Evolutionary conservation across 1,140 invertebrate species (phyloP), one percentile per base, ranked within the genome.

Genomic region (Phthorimaea operculella): DNA sequence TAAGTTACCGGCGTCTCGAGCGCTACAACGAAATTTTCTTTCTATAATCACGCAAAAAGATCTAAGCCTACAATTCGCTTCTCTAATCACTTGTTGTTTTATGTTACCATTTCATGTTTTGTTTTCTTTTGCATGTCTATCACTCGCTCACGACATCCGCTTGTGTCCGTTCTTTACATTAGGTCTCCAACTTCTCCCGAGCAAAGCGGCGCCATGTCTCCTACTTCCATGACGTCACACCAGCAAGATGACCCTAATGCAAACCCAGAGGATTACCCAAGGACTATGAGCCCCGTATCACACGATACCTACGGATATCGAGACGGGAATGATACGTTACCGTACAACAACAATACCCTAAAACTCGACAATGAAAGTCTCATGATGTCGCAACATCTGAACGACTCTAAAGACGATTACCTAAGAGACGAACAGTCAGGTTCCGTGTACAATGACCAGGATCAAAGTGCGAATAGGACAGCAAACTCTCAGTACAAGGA

Each of bases 401-500:
- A 62, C 60, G 81, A 83, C 60, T 75, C 83, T 11, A 85, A 83
- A 57, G 76, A 82, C 42, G 85, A 85, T 28, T 78, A 82, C 54
- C 57, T 64, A 16, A 62, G 73, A 33, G 81, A 86, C 52, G 79
- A 80, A 50, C 72, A 79, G 33, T 68, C 76, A 21, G 69, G 63
- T 28, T 78, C 74, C 0, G 66, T 74, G 21, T 86, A 83, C 62
- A 74, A 71, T 58, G 78, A 79, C 9, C 70, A 69, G 34, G 74
- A 69, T 52, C 52, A 62, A 7, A 56, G 61, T 39, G 58, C 53
- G 17, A 72, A 60, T 47, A 71, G 80, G 17, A 66, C 64, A 15
- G 59, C 66, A 18, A 74, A 67, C 55, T 70, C 77, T 12, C 82
- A 84, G 34, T 86, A 82, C 60, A 86, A 86, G 65, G 91, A 92